phyloP scores from a whole-genome alignment of 2,888 invertebrate genomes.

The Ramazzottius varieornatus region DNA sequence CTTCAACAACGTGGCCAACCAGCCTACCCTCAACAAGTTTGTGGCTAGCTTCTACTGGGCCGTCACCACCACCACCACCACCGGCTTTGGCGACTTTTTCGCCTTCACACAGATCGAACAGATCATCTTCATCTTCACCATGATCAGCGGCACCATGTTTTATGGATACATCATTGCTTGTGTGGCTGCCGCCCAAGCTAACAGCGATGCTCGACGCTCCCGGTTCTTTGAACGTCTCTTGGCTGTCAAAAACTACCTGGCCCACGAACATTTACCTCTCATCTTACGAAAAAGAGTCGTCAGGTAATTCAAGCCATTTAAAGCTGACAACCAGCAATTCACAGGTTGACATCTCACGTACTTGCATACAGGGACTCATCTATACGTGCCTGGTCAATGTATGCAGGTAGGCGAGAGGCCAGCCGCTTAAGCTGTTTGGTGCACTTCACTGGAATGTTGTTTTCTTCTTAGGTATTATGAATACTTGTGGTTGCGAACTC shows the following conservation, averaged over 20 bases:
- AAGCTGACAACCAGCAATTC: too few relatives aligned
- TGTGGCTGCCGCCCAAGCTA: conserved; percentile 10
- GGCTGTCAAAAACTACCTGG: conserved; percentile 8
- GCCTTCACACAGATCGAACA: conserved; percentile 6
- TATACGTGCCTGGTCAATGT: too few relatives aligned
- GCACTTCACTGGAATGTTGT: conserved; percentile 8
- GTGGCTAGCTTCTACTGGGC: conserved; percentile 7
- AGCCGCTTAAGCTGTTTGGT: too few relatives aligned
- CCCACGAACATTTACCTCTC: background rate
- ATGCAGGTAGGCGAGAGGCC: too few relatives aligned
- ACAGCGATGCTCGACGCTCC: conserved; percentile 10
- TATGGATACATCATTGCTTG: conserved; percentile 11
- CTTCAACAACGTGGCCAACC: background rate
- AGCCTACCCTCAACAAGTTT: conserved; percentile 3
- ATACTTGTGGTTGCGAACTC: conserved; percentile 11
- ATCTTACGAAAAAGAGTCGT: background rate
- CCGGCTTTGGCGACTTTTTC: conserved; percentile 6
- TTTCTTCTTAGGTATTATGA: too few relatives aligned
- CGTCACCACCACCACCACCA: conserved; percentile 5
- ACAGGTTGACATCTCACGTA: too few relatives aligned
- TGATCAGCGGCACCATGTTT: conserved; percentile 10
- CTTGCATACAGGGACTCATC: too few relatives aligned
- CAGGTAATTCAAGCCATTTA: too few relatives aligned
- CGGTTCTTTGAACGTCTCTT: conserved; percentile 9
- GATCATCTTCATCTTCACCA: conserved; percentile 7